Conservation (phyloP, 2,797 vertebrate species). For the Adrianichthys oophorus region DNA sequence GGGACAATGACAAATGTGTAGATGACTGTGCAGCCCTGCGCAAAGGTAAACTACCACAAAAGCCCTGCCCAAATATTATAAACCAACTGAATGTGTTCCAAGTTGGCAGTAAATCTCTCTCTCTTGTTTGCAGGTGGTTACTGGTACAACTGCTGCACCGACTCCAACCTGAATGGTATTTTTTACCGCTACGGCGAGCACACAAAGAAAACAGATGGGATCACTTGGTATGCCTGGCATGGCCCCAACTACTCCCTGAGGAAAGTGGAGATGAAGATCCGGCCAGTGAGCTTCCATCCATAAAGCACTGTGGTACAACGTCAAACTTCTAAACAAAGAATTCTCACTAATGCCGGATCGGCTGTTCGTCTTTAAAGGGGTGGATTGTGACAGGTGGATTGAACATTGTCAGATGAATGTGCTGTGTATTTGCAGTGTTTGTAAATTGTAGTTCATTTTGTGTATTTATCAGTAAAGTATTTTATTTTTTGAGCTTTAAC, state of each 20-base stretch:
- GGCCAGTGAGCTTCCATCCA: conserved; percentile 85
- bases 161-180: conserved; percentile 94
- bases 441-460: conserved; percentile 79
- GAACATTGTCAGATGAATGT: conserved; percentile 66
- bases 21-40: conserved; percentile 90
- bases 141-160: conserved; percentile 99
- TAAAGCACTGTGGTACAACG: conserved; percentile 60
- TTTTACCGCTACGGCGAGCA: conserved; percentile 90
- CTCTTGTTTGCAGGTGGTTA: conserved; percentile 84
- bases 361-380: conserved; percentile 43
- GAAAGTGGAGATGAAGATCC: conserved; percentile 95
- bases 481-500: conserved; percentile 71
- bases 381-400: conserved; percentile 52
- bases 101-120: background rate
- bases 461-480: conserved; percentile 81
- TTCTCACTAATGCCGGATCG: conserved; percentile 46
- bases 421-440: conserved; percentile 64
- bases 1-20: conserved; percentile 97
- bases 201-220: conserved; percentile 86
- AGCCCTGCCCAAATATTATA: background rate
- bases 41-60: conserved; percentile 81
- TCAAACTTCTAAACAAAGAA: conserved; percentile 35
- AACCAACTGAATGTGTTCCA: no score
- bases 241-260: conserved; percentile 94
- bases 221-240: conserved; percentile 97